Evolutionary conservation across 2,888 invertebrate species (phyloP), one percentile per base, ranked within the genome.

Genomic region (Ischnura elegans): DNA sequence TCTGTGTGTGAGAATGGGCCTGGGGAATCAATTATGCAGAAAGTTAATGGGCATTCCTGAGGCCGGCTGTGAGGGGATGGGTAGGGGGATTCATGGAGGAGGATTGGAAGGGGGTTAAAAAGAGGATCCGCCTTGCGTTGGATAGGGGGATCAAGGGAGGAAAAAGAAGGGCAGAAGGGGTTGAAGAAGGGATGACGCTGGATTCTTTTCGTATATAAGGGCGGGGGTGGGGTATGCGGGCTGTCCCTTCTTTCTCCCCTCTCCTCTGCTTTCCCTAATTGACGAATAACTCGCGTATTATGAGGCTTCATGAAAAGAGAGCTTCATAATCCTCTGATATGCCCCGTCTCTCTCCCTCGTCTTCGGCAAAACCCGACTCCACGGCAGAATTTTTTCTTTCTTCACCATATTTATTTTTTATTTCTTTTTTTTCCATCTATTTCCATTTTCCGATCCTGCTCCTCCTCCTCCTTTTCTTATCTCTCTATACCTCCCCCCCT

Each of bases 201-300:
- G 90, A 61, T 90, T 90, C 90, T 90, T 66, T 61, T 47, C 36
- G 66, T 47, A n/a, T n/a, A n/a, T n/a, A n/a, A n/a, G n/a, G n/a
- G n/a, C 51, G 61, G 61, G 61, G 61, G 61, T 4, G 10, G 47
- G 51, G 51, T 61, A n/a, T n/a, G 51, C 19, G 51, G 51, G 13
- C 51, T 10, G 16, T 19, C 51, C 47, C 47, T 13, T 8, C 47
- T 13, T 47, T 47, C 47, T 47, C 47, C 47, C 46, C 19, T 21
- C 55, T 25, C 90, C 61, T 90, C 43, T n/a, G n/a, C 51, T 51
- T 36, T 61, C 16, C 90, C 90, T 90, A 90, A 90, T 90, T 66
- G 90, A 90, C 90, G 66, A 90, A 90, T 90, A 90, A 90, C 90
- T 90, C 90, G 55, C 90, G 61, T 43, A n/a, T 90, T 90, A 90